Evolutionary conservation across 2,888 invertebrate genomes (phyloP), one percentile per base, ranked within the genome.

Genomic region (Eumerus sabulonum): DNA sequence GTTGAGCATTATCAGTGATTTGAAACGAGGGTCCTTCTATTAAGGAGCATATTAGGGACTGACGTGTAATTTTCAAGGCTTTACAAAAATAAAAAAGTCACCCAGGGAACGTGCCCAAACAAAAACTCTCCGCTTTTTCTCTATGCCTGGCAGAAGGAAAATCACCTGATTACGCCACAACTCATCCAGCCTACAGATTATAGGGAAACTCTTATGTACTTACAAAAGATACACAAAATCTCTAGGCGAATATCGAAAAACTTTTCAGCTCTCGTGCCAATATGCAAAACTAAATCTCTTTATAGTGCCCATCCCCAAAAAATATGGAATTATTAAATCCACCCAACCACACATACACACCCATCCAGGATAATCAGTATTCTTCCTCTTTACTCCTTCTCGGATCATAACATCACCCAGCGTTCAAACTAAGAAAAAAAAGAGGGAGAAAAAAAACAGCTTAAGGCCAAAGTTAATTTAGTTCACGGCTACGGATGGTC

Each of bases 391-490:
- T 7, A 27, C 27, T 27, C 27, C 27, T 27, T 40, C 51, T 47
- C 48, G 63, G 74, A 74, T 79, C 76, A 73, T 68, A 73, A 67
- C 67, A 68, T 62, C 73, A 59, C 51, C 72, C 35, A 27, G 16
- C 40, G n/a, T 11, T 11, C 40, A 19, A 48, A 40, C 54, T 48
- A 59, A 62, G 27, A 7, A 27, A 27, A 7, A 67, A 63, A 57
- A 67, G 57, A 67, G 73, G 56, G 62, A 40, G 53, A 64, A 56
- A 53, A 42, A 50, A 42, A 44, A 50, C 70, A 74, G 74, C 79
- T 73, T 70, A 70, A 60, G 74, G 74, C 79, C 60, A 68, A 79
- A 79, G 79, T 74, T 70, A 79, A 79, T 79, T 79, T 79, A 74
- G 74, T 79, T 70, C 68, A 48, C 40, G 56, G 27, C 64, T 57